Evolutionary conservation across 2,113 vertebrate species (phyloP).

Genomic region (Ictalurus furcatus): DNA sequence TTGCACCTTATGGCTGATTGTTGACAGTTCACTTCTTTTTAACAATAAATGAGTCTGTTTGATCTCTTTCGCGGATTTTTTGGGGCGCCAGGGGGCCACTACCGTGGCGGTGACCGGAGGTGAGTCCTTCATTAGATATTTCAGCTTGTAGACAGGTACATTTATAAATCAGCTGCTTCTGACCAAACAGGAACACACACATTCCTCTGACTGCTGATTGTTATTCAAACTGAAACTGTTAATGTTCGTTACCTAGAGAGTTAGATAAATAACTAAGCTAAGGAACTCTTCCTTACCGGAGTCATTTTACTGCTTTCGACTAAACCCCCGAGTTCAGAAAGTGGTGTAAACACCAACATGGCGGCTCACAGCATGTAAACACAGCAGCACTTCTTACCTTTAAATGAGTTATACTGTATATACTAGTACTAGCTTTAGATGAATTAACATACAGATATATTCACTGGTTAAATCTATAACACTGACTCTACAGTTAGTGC

Average conservation of each 20-base stretch:
- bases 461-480: background rate
- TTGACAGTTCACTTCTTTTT: background rate
- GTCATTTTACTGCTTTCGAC: background rate
- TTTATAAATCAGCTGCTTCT: background rate
- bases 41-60: slow-evolving; percentile 71
- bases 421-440: background rate
- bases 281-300: background rate
- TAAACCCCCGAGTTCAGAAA: background rate
- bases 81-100: slow-evolving; percentile 64
- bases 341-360: background rate
- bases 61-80: slow-evolving; percentile 78
- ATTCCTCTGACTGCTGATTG: background rate
- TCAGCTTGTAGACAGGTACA: background rate
- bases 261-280: background rate
- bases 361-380: background rate
- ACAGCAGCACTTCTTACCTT: background rate
- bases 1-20: background rate
- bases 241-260: background rate
- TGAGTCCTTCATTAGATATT: slow-evolving; percentile 42
- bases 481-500: background rate
- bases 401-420: background rate
- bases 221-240: background rate
- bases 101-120: slow-evolving; percentile 63
- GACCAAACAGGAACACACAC: background rate
- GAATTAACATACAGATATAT: background rate